Evolutionary conservation across 92 coral and sea anemone species (phyloP).

Genomic region (Porites evermanni): DNA sequence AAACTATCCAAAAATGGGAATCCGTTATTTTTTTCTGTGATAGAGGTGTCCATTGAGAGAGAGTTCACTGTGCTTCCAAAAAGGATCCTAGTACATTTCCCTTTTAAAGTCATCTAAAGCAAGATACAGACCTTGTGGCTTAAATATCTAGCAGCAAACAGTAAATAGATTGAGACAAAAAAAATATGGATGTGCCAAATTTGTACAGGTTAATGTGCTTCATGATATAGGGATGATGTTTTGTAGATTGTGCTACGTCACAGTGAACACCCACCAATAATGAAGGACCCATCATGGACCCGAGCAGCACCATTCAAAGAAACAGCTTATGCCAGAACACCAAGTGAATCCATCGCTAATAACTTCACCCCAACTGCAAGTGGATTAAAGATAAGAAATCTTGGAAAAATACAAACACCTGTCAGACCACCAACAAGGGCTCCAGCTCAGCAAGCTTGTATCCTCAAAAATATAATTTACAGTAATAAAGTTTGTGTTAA

Average conservation of each 20-base stretch:
- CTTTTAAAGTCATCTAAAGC: too few species aligned
- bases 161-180: too few species aligned
- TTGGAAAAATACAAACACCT: conserved; percentile 61
- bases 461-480: conserved; percentile 18
- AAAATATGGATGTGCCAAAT: too few species aligned
- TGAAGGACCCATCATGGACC: conserved; percentile 99
- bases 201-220: too few species aligned
- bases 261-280: conserved; percentile 98
- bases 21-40: too few species aligned
- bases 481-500: not conserved
- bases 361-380: conserved; percentile 96
- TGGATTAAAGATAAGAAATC: conserved; percentile 81
- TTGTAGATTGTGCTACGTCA: conserved; percentile 93
- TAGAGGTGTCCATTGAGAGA: too few species aligned
- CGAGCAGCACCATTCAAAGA: conserved; percentile 98
- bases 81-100: too few species aligned
- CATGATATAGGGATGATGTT: not conserved
- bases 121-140: too few species aligned
- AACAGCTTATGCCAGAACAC: conserved; percentile 95
- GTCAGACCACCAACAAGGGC: conserved; percentile 81
- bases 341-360: conserved; percentile 99
- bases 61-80: too few species aligned
- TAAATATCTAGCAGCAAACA: too few species aligned
- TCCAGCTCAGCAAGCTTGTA: conserved; percentile 74
- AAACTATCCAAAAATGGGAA: too few species aligned